These are phyloP conservation scores for Oxygymnocypris stewartii DNA, from an alignment of 2,113 vertebrate species.

Conservation along the genomic window DNA sequence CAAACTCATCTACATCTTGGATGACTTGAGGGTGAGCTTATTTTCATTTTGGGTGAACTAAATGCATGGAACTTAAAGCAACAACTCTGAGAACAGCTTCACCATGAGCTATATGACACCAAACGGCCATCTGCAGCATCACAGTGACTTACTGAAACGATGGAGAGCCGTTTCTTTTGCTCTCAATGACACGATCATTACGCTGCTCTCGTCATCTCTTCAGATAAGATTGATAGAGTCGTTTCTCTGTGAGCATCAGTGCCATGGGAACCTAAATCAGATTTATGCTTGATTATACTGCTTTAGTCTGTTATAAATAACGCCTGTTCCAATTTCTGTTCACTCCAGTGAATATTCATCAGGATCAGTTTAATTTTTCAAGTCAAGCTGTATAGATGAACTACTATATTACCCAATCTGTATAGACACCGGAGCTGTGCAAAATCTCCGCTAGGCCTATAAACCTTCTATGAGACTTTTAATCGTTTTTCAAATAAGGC, in stretches of 20 bases:
- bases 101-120: not conserved
- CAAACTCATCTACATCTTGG: no score
- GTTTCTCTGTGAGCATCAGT: not conserved
- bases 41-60: not conserved
- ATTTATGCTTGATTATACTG: not conserved
- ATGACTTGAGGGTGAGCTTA: no score
- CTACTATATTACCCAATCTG: no score
- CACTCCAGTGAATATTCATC: not conserved
- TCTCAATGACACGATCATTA: not conserved
- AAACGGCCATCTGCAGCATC: not conserved
- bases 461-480: no score
- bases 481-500: no score
- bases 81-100: not conserved
- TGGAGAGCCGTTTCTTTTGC: not conserved
- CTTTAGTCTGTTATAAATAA: not conserved
- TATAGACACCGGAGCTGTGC: no score
- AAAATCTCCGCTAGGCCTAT: no score
- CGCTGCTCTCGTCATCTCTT: not conserved
- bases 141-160: not conserved
- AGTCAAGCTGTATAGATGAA: no score
- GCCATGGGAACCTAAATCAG: not conserved
- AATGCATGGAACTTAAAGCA: not conserved
- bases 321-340: not conserved
- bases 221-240: not conserved
- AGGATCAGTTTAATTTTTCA: not conserved